phyloP scores from a whole-genome alignment of 1,140 invertebrate species.

The Asobara japonica region DNA sequence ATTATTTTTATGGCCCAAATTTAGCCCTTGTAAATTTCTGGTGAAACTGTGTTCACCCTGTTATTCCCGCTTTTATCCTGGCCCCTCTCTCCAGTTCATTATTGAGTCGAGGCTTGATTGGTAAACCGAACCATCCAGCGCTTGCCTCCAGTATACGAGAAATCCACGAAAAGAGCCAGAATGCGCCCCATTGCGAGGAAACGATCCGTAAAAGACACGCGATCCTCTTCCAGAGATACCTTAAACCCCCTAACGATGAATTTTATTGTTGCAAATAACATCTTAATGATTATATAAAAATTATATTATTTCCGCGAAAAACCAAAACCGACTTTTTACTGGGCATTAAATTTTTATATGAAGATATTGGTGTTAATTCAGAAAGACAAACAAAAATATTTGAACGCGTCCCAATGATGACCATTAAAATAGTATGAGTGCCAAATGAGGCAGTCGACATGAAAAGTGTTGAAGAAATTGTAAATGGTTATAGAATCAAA shows the following conservation, averaged over 20 bases:
- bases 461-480: no score
- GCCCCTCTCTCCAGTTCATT: not conserved
- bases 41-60: not conserved
- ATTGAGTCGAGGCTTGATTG: not conserved
- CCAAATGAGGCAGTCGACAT: no score
- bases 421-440: no score
- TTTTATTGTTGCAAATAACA: conserved; percentile 5
- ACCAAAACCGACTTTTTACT: no score
- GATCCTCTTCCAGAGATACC: not conserved
- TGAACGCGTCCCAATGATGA: no score
- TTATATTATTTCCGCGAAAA: not conserved
- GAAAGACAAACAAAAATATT: no score
- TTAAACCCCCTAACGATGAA: not conserved
- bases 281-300: not conserved
- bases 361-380: not conserved
- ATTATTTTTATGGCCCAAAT: not conserved
- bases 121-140: not conserved
- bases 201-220: not conserved
- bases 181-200: not conserved
- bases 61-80: not conserved
- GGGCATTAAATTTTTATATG: no score
- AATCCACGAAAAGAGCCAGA: not conserved
- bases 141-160: not conserved
- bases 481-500: no score
- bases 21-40: not conserved